Evolutionary conservation across 2,888 invertebrate species (phyloP), one percentile per base, ranked within the genome.

Genomic region (Pheosia tremula): DNA sequence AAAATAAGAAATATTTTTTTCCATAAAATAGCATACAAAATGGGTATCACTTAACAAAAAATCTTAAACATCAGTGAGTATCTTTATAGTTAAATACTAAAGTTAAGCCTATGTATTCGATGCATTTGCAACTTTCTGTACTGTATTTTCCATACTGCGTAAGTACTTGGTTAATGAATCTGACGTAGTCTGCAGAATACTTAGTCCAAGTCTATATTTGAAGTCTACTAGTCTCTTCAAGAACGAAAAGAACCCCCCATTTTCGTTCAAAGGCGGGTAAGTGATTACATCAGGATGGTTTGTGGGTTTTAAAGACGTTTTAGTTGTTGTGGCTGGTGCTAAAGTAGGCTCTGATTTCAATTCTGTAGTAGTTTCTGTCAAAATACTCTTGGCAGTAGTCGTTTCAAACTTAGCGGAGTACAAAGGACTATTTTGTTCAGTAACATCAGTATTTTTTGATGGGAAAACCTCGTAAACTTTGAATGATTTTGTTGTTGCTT

Each of bases 161-260:
- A 96, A 86, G 81, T 96, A 96, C 76, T 94, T 95, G 43, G 95
- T 95, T 57, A 97, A 88, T 5, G 95, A 95, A 59, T 95, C 95
- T 9, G 96, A 95, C 3, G 96, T 96, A 62, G 95, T 95, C 77
- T 95, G 95, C 13, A 97, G 82, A 66, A 97, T 91, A 62, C 95
- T 95, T 60, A 97, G 82, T 0, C 96, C 96, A 56, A 96, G 84
- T 75, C 95, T 94, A 43, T 96, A 89, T 84, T 97, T 97, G 60
- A 96, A 94, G 78, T 96, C 96, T 3, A 96, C 94, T 50, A 97
- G 85, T 71, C 95, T 95, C 78, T 94, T 95, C 24, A 97, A 80
- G 62, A 96, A 93, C 11, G 94, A 93, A 59, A 96, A 90, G 61
- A 96, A 86, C 2, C 95, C 91, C 13, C 84, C 86, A 11, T 89